Conservation (phyloP, 2,888 invertebrate species). For the Colletes collaris region DNA sequence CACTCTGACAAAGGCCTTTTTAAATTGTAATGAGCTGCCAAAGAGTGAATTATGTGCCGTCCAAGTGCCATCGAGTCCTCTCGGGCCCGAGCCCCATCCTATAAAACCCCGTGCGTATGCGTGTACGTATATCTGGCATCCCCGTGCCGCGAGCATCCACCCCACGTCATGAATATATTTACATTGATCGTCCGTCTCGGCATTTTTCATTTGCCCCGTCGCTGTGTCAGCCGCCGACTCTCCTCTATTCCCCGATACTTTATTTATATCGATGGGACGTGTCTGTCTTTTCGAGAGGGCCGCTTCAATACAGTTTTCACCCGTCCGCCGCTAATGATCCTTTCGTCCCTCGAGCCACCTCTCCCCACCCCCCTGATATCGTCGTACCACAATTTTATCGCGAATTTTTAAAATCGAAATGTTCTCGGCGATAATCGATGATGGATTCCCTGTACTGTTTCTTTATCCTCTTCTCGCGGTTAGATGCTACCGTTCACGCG, state of each 20-base stretch:
- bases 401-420: too few species aligned
- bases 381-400: too few species aligned
- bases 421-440: too few species aligned
- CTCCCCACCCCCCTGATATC: conserved; percentile 35
- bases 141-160: conserved; percentile 71
- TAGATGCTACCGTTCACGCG: not conserved
- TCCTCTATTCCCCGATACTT: conserved; percentile 72
- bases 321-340: conserved; percentile 59
- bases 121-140: conserved; percentile 53
- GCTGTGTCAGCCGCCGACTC: conserved; percentile 67
- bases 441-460: too few species aligned
- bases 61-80: conserved; percentile 80
- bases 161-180: conserved; percentile 83
- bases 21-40: conserved; percentile 83
- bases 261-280: conserved; percentile 77
- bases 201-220: conserved; percentile 78
- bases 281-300: conserved; percentile 63
- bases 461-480: too few species aligned
- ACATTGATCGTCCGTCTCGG: conserved; percentile 82
- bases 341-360: conserved; percentile 41
- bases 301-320: conserved; percentile 63
- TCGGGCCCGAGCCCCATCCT: conserved; percentile 69
- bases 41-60: conserved; percentile 82
- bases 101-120: conserved; percentile 65
- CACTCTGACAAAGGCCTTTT: conserved; percentile 79